These are phyloP conservation scores for Periophthalmodon schlosseri DNA, from an alignment of 2,113 vertebrate genomes.

Conservation along the genomic window DNA sequence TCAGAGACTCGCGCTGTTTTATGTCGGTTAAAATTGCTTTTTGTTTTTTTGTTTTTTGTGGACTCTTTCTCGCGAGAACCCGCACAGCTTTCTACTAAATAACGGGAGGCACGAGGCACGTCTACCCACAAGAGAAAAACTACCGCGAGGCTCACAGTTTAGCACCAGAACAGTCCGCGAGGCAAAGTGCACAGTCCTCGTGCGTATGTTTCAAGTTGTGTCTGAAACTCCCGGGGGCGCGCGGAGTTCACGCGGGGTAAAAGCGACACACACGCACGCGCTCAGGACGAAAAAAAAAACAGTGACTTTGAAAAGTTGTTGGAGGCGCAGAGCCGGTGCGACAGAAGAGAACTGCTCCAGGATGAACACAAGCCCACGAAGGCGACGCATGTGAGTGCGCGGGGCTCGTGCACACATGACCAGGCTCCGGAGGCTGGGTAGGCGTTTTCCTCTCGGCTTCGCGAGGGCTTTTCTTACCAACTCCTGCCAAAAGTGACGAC, in stretches of 20 bases:
- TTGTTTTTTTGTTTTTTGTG: background rate
- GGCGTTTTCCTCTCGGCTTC: conserved; percentile 40
- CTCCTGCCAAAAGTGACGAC: background rate
- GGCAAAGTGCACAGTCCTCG: conserved; percentile 9
- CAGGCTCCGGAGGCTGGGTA: conserved; percentile 22
- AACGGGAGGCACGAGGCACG: background rate
- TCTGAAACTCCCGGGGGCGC: background rate
- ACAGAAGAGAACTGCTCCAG: conserved; percentile 9
- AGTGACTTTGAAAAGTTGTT: conserved; percentile 35
- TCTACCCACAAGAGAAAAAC: background rate
- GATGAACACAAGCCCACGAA: conserved; percentile 42
- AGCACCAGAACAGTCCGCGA: background rate
- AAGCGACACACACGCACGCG: background rate
- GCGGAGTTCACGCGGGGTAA: background rate
- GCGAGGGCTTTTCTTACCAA: conserved; percentile 35
- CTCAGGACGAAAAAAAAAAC: background rate
- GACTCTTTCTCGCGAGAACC: conserved; percentile 29
- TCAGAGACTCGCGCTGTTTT: too few species aligned
- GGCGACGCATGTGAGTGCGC: conserved; percentile 22
- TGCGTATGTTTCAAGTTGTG: background rate
- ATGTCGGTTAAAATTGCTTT: background rate
- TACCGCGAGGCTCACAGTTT: conserved; percentile 9
- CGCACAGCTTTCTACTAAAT: background rate
- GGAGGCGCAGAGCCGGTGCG: background rate
- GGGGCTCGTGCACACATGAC: conserved; percentile 27